These are phyloP conservation scores for Rotaria magnacalcarata DNA, from an alignment of 2,888 invertebrate genomes.

Conservation along the genomic window DNA sequence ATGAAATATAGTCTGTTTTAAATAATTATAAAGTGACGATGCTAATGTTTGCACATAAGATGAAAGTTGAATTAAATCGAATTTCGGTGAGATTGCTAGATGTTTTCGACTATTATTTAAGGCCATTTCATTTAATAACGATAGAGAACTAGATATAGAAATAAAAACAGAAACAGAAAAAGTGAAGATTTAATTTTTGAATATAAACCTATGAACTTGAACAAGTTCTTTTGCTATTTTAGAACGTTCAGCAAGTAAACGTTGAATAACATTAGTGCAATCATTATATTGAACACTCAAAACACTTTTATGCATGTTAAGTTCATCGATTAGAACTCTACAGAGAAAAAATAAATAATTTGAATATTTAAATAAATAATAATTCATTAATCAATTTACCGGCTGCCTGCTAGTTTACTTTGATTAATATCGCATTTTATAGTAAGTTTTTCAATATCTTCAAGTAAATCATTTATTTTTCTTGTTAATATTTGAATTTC, in stretches of 20 bases:
- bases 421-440: constrained; percentile 12
- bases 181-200: neutral
- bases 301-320: neutral
- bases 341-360: no score
- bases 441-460: constrained; percentile 25
- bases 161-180: neutral
- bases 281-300: constrained; percentile 4
- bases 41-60: constrained; percentile 15
- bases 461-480: constrained; percentile 28
- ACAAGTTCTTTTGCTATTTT: constrained; percentile 8
- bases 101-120: constrained; percentile 30
- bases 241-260: neutral
- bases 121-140: neutral
- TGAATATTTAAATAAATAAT: neutral
- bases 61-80: constrained; percentile 35
- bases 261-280: neutral
- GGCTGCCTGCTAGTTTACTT: constrained; percentile 6
- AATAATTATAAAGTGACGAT: constrained; percentile 5
- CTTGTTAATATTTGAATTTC: constrained; percentile 35
- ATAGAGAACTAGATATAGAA: neutral
- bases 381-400: neutral
- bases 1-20: constrained; percentile 2
- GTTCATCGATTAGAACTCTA: constrained; percentile 23
- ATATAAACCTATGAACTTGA: neutral
- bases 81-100: neutral